phyloP scores from a whole-genome alignment of 2,888 invertebrate genomes.

The Allygus modestus region DNA sequence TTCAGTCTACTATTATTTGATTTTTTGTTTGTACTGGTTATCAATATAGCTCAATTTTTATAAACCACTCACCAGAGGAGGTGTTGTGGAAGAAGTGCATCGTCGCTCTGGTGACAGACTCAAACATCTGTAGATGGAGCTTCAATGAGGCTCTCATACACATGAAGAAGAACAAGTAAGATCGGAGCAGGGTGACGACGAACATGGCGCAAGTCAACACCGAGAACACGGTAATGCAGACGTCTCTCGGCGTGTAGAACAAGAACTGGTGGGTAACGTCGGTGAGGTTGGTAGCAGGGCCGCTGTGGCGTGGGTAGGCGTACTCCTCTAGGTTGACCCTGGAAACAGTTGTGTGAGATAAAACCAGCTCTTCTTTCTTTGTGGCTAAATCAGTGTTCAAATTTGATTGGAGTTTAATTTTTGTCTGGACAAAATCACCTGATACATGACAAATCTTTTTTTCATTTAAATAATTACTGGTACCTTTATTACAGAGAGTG shows the following conservation, averaged over 20 bases:
- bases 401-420: no score
- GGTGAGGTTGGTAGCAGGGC: not conserved
- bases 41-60: no score
- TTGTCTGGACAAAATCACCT: no score
- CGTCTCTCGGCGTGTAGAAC: constrained; percentile 53
- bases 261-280: not conserved
- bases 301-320: constrained; percentile 25
- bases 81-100: constrained; percentile 94
- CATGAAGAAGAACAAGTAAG: constrained; percentile 83
- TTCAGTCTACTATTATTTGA: no score
- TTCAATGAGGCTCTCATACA: constrained; percentile 88
- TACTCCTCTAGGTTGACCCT: constrained; percentile 78
- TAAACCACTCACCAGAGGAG: constrained; percentile 80
- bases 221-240: constrained; percentile 79
- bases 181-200: constrained; percentile 79
- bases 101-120: constrained; percentile 86
- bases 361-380: no score
- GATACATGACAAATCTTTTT: no score
- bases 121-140: constrained; percentile 92
- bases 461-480: no score
- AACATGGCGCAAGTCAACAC: constrained; percentile 77
- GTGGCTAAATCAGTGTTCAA: no score
- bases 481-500: no score
- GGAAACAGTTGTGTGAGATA: no score
- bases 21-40: no score